These are phyloP conservation scores for Drosophila kanapiae DNA, from an alignment of 1,140 invertebrate species.

Conservation along the genomic window DNA sequence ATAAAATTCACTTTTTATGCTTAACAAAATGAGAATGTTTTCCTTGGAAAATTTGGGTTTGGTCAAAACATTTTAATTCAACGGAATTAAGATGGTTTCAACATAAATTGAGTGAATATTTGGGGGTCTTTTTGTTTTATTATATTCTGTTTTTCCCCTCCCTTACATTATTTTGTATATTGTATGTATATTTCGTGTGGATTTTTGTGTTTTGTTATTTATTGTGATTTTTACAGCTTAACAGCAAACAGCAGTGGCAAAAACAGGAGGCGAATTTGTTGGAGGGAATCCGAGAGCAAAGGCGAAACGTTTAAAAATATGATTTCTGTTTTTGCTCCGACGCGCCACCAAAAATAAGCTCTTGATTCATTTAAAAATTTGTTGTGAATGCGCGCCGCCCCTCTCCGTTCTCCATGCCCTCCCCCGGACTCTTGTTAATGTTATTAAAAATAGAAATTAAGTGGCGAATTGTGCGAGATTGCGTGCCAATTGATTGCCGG, in stretches of 20 bases:
- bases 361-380: constrained; percentile 73
- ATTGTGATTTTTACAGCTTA: constrained; percentile 33
- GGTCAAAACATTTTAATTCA: constrained; percentile 30
- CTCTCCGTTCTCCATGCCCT: not conserved
- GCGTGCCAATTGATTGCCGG: constrained; percentile 81
- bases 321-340: constrained; percentile 43
- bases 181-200: not conserved
- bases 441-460: constrained; percentile 82
- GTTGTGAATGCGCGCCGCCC: constrained; percentile 46
- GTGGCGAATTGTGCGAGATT: constrained; percentile 78
- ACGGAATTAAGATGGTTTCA: constrained; percentile 8
- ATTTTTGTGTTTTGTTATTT: constrained; percentile 14
- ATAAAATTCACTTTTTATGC: constrained; percentile 36
- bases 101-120: constrained; percentile 16
- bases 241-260: constrained; percentile 6
- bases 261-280: constrained; percentile 28
- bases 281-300: constrained; percentile 64
- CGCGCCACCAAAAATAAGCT: constrained; percentile 72
- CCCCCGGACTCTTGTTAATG: constrained; percentile 47
- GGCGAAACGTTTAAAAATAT: constrained; percentile 67
- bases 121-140: not conserved
- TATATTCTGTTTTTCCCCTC: not conserved
- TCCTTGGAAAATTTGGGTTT: constrained; percentile 17
- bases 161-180: constrained; percentile 8
- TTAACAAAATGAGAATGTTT: constrained; percentile 17